Conservation (phyloP, 2,888 invertebrate genomes). For the Tetragnatha montana region DNA sequence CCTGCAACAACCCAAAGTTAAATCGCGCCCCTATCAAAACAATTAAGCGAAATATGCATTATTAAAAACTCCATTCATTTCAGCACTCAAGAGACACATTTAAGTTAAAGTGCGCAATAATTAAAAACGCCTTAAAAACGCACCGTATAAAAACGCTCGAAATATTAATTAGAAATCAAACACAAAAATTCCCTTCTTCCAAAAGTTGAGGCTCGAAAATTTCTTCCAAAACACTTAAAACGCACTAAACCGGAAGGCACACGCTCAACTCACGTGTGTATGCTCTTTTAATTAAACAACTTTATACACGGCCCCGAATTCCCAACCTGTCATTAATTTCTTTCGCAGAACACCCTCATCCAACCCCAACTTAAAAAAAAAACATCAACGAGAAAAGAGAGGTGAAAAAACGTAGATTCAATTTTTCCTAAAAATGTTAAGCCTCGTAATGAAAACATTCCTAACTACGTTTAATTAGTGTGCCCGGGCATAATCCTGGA, state of each 20-base stretch:
- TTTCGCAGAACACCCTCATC: not conserved
- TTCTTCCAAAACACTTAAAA: not conserved
- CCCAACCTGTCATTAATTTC: not conserved
- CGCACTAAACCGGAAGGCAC: not conserved
- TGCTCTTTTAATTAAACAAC: slow-evolving; percentile 38
- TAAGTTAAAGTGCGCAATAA: too few relatives aligned
- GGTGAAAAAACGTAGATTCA: slow-evolving; percentile 15
- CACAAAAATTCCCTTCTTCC: not conserved
- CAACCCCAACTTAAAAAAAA: too few relatives aligned
- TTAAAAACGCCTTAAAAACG: too few relatives aligned
- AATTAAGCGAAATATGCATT: too few relatives aligned
- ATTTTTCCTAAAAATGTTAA: slow-evolving; percentile 32
- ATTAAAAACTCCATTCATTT: too few relatives aligned
- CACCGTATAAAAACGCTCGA: not conserved
- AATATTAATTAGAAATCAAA: not conserved
- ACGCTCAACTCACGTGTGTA: slow-evolving; percentile 8
- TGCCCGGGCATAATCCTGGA: slow-evolving; percentile 1
- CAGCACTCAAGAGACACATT: too few relatives aligned
- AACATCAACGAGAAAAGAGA: not conserved
- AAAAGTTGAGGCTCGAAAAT: not conserved
- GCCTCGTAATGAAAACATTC: slow-evolving; percentile 44
- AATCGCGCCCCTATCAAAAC: too few relatives aligned
- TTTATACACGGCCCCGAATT: not conserved
- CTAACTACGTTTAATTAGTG: slow-evolving; percentile 49
- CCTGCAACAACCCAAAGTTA: too few relatives aligned